Base-by-base conservation (phyloP, 1,140 invertebrate genomes). In the Aphelinus atriplicis region DNA sequence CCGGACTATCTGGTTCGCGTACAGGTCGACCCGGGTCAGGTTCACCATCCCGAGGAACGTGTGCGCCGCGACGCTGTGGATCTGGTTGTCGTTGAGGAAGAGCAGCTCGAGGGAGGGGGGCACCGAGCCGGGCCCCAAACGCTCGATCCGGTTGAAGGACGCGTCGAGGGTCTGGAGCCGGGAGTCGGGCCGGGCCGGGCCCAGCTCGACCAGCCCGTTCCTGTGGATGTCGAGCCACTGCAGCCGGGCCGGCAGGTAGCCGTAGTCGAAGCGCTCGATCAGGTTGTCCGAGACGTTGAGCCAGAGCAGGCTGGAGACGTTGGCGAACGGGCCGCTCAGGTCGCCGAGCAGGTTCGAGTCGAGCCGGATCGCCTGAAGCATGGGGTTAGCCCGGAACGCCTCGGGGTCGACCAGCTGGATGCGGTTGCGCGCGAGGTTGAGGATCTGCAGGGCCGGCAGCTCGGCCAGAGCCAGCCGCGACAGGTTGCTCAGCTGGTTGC, bases 261-360 rank as follows among this genome's bases (percentile, higher is more conserved):
- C 90, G 82, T 95, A 96, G 83, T 95, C 94, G 83, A 96, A 95
- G 89, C 92, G 92, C 26, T 92, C 91, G 78, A 96, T 89, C 83
- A 91, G 90, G 86, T 96, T 96, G 86, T 94, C 94, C 7, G 94
- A 95, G 74, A 96, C 90, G 89, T 96, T 96, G 9, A 96, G 84
- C 93, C 94, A 95, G 72, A 94, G 87, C 65, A 96, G 87, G 76
- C 92, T 93, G 3, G 91, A 91, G 56, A 95, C 88, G 60, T 93
- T 92, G 45, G 90, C 90, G 82, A 96, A 95, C 62, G 95, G 90
- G 51, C 9, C 2, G 91, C 91, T 78, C 79, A 96, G 92, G 81
- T 95, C 93, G 69, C 91, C 90, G 75, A 96, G 88, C 67, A 91
- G 90, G 87, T 96, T 96, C 71, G 91, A 91, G 81, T 96, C 94